phyloP scores from a whole-genome alignment of 2,888 invertebrate genomes.

The Heliothis peltigera region DNA sequence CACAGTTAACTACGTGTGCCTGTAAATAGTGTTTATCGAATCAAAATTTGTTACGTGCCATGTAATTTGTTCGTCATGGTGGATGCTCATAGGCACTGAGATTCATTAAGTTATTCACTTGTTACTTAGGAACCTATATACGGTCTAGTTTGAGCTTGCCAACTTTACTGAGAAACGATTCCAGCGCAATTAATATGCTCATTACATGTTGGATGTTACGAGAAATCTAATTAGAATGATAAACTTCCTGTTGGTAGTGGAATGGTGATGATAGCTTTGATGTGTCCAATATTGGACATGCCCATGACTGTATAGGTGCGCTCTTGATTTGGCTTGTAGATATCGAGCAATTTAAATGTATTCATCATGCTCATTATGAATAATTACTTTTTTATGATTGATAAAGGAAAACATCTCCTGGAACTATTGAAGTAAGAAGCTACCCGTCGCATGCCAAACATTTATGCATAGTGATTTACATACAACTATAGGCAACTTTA shows the following conservation, averaged over 20 bases:
- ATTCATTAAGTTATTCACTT: constrained; percentile 53
- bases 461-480: constrained; percentile 29
- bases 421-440: constrained; percentile 22
- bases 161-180: constrained; percentile 53
- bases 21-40: constrained; percentile 61
- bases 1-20: constrained; percentile 56
- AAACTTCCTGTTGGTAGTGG: constrained; percentile 41
- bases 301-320: constrained; percentile 24
- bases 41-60: constrained; percentile 59
- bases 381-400: constrained; percentile 13
- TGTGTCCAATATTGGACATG: constrained; percentile 35
- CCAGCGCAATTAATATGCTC: constrained; percentile 50
- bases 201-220: constrained; percentile 52
- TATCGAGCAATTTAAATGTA: constrained; percentile 21
- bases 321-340: constrained; percentile 4
- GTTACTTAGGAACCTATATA: constrained; percentile 32
- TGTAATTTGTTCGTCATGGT: constrained; percentile 62
- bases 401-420: constrained; percentile 17
- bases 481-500: background rate
- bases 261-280: constrained; percentile 34
- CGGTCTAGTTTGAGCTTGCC: constrained; percentile 43
- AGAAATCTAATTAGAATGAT: constrained; percentile 53
- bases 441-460: constrained; percentile 9
- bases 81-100: constrained; percentile 42
- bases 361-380: constrained; percentile 1